Evolutionary conservation across 2,888 invertebrate species (phyloP).

Genomic region (Ectemnius cavifrons): DNA sequence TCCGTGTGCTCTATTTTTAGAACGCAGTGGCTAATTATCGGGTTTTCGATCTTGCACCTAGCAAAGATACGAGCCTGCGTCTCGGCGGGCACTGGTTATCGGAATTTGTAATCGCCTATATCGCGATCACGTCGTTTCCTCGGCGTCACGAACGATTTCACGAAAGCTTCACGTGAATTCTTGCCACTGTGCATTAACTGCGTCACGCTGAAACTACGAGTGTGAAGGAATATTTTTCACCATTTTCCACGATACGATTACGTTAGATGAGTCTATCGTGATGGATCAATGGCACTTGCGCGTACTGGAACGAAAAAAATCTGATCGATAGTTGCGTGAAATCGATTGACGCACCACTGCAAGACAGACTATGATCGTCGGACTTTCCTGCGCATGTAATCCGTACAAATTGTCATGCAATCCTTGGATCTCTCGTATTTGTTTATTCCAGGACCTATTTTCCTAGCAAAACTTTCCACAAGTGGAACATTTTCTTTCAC

Average conservation of each 20-base stretch:
- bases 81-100: constrained; percentile 35
- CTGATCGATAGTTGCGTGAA: no score
- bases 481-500: constrained; percentile 13
- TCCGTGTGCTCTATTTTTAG: constrained; percentile 5
- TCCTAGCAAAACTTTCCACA: background rate
- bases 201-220: background rate
- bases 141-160: constrained; percentile 28
- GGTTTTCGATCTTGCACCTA: constrained; percentile 12
- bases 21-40: constrained; percentile 3
- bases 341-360: no score
- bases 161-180: constrained; percentile 53
- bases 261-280: no score
- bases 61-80: constrained; percentile 15
- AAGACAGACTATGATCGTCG: no score
- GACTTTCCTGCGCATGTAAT: no score
- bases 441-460: no score
- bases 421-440: no score
- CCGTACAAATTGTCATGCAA: no score
- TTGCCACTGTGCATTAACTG: background rate
- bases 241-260: no score
- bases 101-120: constrained; percentile 42
- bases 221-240: no score
- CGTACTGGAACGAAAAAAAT: no score
- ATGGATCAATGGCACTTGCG: no score
- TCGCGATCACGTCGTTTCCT: constrained; percentile 49